Conservation (phyloP, 2,113 vertebrate genomes). For the Miniopterus natalensis region DNA sequence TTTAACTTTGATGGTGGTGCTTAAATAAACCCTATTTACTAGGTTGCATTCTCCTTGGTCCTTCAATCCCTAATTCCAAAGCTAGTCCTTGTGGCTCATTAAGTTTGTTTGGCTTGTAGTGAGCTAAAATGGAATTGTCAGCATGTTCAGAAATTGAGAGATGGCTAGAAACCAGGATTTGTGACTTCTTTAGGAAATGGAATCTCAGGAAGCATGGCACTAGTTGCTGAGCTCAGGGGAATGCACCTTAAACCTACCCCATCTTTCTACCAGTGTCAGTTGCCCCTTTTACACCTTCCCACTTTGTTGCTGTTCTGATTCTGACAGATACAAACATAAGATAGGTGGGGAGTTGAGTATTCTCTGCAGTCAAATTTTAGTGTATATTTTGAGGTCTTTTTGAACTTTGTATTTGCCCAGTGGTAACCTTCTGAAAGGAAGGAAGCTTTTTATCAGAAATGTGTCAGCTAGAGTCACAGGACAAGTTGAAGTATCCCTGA, state of each 20-base stretch:
- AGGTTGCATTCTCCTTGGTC: background rate
- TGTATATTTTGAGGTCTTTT: conserved; percentile 23
- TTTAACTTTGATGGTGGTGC: background rate
- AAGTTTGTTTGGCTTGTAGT: background rate
- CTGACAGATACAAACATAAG: background rate
- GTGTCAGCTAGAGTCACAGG: background rate
- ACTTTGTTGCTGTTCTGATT: background rate
- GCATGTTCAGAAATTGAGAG: background rate
- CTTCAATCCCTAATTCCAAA: background rate
- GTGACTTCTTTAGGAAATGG: conserved; percentile 8
- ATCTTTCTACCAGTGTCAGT: background rate
- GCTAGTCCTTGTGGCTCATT: background rate
- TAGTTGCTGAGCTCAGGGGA: background rate
- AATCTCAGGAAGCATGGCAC: background rate
- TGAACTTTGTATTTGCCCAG: conserved; percentile 14
- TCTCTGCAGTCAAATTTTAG: background rate
- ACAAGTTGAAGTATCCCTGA: conserved; percentile 2
- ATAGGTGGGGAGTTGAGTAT: background rate
- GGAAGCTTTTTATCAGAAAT: conserved; percentile 69
- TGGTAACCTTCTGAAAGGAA: background rate
- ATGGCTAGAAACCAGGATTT: background rate
- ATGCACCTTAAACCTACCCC: background rate
- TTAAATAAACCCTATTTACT: background rate
- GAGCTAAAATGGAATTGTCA: background rate
- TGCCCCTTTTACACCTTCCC: background rate